These are phyloP conservation scores for Megalonaias nervosa DNA, from an alignment of 1,140 invertebrate species.

Conservation along the genomic window DNA sequence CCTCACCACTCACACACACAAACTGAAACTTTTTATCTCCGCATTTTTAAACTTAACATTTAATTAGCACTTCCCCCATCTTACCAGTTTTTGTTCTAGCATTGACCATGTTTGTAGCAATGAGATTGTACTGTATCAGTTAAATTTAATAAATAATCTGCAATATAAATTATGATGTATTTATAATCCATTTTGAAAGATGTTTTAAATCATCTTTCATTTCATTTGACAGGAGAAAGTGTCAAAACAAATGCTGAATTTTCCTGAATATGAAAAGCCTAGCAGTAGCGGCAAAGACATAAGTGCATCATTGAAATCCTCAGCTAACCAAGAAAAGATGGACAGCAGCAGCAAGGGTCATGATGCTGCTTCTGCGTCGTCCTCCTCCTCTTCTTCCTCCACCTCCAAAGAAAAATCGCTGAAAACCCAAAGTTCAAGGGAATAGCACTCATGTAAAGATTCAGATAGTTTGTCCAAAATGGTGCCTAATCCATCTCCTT, in stretches of 20 bases:
- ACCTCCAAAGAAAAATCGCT: not conserved
- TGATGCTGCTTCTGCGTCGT: not conserved
- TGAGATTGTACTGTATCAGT: too few species aligned
- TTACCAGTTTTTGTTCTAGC: too few species aligned
- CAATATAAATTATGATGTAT: too few species aligned
- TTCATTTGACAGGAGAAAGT: constrained; percentile 19
- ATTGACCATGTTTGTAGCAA: too few species aligned
- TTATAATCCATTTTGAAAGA: too few species aligned
- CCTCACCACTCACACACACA: too few species aligned
- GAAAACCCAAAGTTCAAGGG: constrained; percentile 9
- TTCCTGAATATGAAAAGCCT: constrained; percentile 13
- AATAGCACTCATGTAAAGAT: constrained; percentile 18
- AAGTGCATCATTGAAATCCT: not conserved
- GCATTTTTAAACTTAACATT: too few species aligned
- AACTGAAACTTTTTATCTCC: too few species aligned
- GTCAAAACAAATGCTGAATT: constrained; percentile 1
- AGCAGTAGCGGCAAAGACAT: constrained; percentile 1
- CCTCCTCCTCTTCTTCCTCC: not conserved
- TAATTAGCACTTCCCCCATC: too few species aligned
- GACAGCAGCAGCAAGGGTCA: not conserved
- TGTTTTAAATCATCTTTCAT: not conserved
- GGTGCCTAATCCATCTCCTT: not conserved
- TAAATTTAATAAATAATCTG: too few species aligned
- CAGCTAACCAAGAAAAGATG: not conserved
- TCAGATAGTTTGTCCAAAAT: constrained; percentile 13